A percentile compares a stretch with the other conserved stretches of the same genome.
Evolutionary conservation across 1,140 invertebrate species (phyloP).

Genomic region (Drosophila pruinosa): DNA sequence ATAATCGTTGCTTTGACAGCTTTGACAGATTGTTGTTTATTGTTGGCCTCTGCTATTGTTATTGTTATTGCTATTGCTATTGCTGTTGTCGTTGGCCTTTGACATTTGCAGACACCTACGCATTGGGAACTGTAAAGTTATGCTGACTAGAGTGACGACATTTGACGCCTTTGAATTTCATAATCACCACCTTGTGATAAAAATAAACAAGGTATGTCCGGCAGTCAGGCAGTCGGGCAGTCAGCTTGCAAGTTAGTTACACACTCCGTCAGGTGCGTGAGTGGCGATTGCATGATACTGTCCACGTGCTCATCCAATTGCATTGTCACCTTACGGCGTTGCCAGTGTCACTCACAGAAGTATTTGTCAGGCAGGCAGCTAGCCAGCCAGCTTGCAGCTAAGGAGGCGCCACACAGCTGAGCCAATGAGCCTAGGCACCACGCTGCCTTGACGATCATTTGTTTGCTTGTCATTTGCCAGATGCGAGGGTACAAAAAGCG

Average conservation of each 20-base stretch:
- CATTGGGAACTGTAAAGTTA: not conserved
- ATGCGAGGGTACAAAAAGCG: constrained; percentile 36
- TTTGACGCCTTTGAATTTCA: constrained; percentile 41
- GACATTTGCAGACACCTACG: not conserved
- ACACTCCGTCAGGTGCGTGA: constrained; percentile 3
- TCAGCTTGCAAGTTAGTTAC: not conserved
- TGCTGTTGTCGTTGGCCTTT: not conserved
- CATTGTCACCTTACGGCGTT: constrained; percentile 1
- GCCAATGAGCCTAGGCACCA: constrained; percentile 15
- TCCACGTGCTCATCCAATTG: constrained; percentile 6
- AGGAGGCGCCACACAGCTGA: not conserved
- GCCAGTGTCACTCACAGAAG: not conserved
- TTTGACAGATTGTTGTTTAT: constrained; percentile 70
- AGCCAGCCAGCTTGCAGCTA: not conserved
- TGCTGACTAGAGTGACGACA: not conserved
- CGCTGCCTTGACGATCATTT: constrained; percentile 45
- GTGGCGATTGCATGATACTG: not conserved
- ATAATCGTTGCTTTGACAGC: constrained; percentile 50
- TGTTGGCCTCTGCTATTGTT: constrained; percentile 19
- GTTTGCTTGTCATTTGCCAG: constrained; percentile 64
- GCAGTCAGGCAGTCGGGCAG: not conserved
- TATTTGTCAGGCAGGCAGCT: too few relatives aligned
- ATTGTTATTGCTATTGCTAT: not conserved
- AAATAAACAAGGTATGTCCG: constrained; percentile 35
- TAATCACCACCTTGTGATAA: constrained; percentile 50